phyloP scores from a whole-genome alignment of 2,888 invertebrate genomes.

The Perizoma flavofasciatum region DNA sequence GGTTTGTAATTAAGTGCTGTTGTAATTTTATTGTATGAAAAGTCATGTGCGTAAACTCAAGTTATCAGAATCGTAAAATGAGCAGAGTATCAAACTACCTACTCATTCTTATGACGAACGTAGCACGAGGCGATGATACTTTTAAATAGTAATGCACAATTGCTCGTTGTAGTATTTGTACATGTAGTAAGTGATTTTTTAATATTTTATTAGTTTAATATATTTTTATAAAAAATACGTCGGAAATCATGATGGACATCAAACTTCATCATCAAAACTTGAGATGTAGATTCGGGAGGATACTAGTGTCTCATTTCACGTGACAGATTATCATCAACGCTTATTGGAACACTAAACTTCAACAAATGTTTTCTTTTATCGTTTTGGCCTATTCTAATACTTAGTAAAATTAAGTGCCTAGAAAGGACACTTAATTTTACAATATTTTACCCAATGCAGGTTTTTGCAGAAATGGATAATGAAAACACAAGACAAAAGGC shows the following conservation, averaged over 20 bases:
- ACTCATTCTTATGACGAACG: conserved; percentile 8
- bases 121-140: conserved; percentile 7
- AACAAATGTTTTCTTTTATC: too few species aligned
- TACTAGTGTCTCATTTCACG: too few species aligned
- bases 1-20: conserved; percentile 4
- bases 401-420: too few species aligned
- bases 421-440: too few species aligned
- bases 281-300: too few species aligned
- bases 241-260: too few species aligned
- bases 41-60: conserved; percentile 4
- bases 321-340: too few species aligned
- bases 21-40: conserved; percentile 2
- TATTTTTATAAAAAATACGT: too few species aligned
- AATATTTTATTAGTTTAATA: too few species aligned
- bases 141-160: conserved; percentile 8
- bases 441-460: conserved; percentile 13
- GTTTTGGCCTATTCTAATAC: too few species aligned
- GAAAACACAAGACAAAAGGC: neutral
- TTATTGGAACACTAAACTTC: too few species aligned
- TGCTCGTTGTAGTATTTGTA: conserved; percentile 7
- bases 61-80: conserved; percentile 2
- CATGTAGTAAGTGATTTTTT: conserved; percentile 12
- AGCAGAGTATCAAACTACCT: neutral
- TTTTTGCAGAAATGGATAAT: conserved; percentile 18
- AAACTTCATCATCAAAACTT: too few species aligned